A percentile compares a stretch with the other conserved stretches of the same genome.
Evolutionary conservation across 1,140 invertebrate genomes (phyloP).

Genomic region (Physella acuta): DNA sequence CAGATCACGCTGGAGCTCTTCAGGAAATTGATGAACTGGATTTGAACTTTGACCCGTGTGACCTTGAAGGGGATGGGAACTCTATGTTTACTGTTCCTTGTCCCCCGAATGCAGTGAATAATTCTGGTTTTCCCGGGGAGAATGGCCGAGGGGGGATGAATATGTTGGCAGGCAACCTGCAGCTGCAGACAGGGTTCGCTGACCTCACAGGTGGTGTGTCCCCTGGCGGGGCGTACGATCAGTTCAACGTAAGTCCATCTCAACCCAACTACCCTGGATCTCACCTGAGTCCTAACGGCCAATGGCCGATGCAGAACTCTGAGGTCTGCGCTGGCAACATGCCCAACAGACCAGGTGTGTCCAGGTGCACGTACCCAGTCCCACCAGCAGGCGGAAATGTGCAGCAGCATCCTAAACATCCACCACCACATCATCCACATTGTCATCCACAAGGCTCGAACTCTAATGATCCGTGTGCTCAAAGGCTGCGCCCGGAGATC

Average conservation of each 20-base stretch:
- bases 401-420: conserved; percentile 26
- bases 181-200: conserved; percentile 37
- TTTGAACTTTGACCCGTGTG: conserved; percentile 25
- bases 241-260: conserved; percentile 26
- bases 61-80: conserved; percentile 5
- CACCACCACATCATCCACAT: conserved; percentile 12
- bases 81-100: conserved; percentile 4
- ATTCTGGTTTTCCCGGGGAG: not conserved
- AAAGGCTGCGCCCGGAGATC: not conserved
- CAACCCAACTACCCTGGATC: conserved; percentile 19
- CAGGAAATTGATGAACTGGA: conserved; percentile 12
- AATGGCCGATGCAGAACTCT: conserved; percentile 7
- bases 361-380: not conserved
- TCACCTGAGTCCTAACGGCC: not conserved
- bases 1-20: conserved; percentile 3
- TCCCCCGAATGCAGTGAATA: not conserved
- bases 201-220: conserved; percentile 28
- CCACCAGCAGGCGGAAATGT: not conserved
- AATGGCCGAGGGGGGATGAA: not conserved
- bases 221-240: conserved; percentile 6
- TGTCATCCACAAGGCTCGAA: conserved; percentile 2
- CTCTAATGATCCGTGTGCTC: not conserved
- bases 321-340: not conserved
- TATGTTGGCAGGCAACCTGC: conserved; percentile 34
- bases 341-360: not conserved